Evolutionary conservation across 2,888 invertebrate species (phyloP), one percentile per base, ranked within the genome.

Genomic region (Deroplatys truncata): DNA sequence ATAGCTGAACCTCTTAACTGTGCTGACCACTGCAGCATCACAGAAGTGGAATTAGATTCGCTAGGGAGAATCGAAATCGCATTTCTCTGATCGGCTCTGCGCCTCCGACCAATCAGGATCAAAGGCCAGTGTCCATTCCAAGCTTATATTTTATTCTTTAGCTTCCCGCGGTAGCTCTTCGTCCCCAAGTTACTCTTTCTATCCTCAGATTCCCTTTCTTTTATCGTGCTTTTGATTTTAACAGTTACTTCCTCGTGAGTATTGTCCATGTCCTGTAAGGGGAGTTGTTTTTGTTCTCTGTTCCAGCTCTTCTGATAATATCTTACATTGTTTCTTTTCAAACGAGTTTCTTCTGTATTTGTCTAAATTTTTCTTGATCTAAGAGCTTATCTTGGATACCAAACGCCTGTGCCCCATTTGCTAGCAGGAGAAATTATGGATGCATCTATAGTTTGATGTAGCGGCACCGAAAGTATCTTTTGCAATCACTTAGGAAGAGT

Each of bases 61-160:
- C 20, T 25, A 86, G 82, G 31, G 82, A n/a, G 35, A 82, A 35
- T 83, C 29, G 82, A 87, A 87, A 87, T 87, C 87, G 87, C 43
- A 87, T 87, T 87, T 82, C 43, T 87, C 82, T 87, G 35, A 87
- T 87, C 87, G 87, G 87, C 87, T 87, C 83, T 87, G 31, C 83
- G 82, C 43, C n/a, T 43, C 49, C 89, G 84, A 87, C 89, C 89
- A 89, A 87, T 89, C 89, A 89, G 86, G 89, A 89, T 89, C 89
- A 89, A 89, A 89, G 86, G 86, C 31, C 87, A 82, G 31, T 72
- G 87, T 9, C 82, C 31, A 35, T 31, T 35, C 35, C 31, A 87
- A 43, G 82, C 82, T 83, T 87, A 83, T 25, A 28, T n/a, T 87
- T 13, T 82, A 35, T 87, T 87, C 87, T 43, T 82, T 83, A 25